Conservation (phyloP, 2,888 invertebrate genomes). For the Dryomyza anilis region DNA sequence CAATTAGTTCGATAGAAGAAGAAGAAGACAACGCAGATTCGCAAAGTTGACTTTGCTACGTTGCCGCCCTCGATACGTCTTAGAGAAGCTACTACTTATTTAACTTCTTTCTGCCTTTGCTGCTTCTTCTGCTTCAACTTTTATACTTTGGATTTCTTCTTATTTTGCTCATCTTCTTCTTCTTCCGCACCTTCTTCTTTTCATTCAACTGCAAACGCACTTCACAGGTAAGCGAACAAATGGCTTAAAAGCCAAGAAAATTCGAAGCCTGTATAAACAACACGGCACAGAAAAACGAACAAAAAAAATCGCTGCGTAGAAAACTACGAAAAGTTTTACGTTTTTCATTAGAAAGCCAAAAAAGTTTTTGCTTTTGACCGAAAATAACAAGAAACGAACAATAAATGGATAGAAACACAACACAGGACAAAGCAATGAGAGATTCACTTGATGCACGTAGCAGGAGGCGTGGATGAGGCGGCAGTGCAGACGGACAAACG, state of each 20-base stretch:
- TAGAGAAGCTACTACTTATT: too few relatives aligned
- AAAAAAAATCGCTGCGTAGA: slow-evolving; percentile 10
- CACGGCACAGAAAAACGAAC: background rate
- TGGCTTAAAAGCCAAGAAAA: background rate
- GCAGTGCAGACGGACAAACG: background rate
- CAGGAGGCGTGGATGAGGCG: background rate
- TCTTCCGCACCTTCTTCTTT: too few relatives aligned
- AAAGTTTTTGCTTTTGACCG: slow-evolving; percentile 20
- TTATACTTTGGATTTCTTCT: too few relatives aligned
- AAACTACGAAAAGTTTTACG: slow-evolving; percentile 18
- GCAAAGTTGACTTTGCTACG: too few relatives aligned
- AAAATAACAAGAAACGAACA: slow-evolving; percentile 1
- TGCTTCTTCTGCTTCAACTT: background rate
- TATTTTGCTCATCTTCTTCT: too few relatives aligned
- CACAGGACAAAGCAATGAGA: background rate
- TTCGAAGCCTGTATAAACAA: background rate
- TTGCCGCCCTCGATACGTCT: too few relatives aligned
- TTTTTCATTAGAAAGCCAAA: slow-evolving; percentile 10
- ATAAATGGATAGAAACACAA: too few relatives aligned
- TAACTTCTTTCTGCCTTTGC: too few relatives aligned
- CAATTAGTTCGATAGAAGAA: slow-evolving; percentile 44
- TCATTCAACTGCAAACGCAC: background rate
- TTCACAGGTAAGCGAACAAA: slow-evolving; percentile 7
- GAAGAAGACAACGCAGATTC: slow-evolving; percentile 11
- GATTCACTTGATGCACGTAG: background rate